Evolutionary conservation across 2,888 invertebrate species (phyloP), one percentile per base, ranked within the genome.

Genomic region (Erebia ligea): DNA sequence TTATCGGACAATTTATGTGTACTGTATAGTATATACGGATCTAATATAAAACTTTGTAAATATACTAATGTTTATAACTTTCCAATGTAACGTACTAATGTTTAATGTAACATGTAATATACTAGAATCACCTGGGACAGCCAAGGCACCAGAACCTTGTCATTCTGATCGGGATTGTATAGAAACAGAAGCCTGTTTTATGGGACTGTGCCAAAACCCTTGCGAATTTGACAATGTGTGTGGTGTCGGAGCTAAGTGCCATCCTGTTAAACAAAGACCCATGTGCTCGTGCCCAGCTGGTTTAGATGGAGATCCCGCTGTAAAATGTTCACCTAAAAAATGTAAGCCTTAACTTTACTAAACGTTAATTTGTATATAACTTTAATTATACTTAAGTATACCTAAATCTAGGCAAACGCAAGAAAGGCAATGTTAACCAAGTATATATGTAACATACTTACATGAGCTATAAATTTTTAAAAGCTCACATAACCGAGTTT

Each of bases 131-230:
- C 95, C 95, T 82, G 96, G 95, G 87, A 94, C 94, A 86, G 94
- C 95, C 82, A 96, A 96, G 90, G 95, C 94, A 86, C 96, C 95
- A 81, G 96, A 95, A 90, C 96, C 96, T 84, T 97, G 97, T 94
- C 95, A 96, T 91, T 96, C 96, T 86, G 96, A 97, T 91, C 95
- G 95, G 85, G 96, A 97, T 92, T 97, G 97, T 93, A 96, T 96
- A 91, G 96, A 96, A 85, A 95, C 94, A 79, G 96, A 97, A 94
- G 96, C 97, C 84, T 97, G 97, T 92, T 96, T 96, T 91, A 96
- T 96, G 95, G 96, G 96, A 82, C 91, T 95, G 81, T 97, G 97
- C 91, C 96, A 96, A 88, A 95, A 97, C 91, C 97, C 97, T 79
- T 97, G 97, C 92, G 96, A 96, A 88, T 95, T 97, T 95, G 95